phyloP scores from a whole-genome alignment of 1,140 invertebrate species.

The Procambarus virginalis region DNA sequence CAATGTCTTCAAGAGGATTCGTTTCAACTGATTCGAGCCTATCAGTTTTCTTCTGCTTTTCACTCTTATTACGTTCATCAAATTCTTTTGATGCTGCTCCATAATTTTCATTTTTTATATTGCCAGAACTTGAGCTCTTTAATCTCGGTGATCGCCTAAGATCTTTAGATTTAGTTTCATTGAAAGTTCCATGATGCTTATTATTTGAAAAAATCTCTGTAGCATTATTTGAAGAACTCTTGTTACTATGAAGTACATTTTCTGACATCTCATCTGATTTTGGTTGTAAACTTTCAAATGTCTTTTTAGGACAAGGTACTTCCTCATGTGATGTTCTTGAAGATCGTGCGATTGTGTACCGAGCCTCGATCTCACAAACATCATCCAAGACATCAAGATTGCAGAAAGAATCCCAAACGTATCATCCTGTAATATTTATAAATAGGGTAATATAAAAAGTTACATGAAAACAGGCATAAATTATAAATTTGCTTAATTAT shows the following conservation, averaged over 20 bases:
- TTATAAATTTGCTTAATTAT: neutral
- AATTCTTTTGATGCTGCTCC: neutral
- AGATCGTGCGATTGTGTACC: neutral
- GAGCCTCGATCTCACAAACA: conserved; percentile 13
- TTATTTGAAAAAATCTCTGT: neutral
- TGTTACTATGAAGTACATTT: neutral
- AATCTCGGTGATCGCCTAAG: conserved; percentile 26
- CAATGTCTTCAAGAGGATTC: conserved; percentile 19
- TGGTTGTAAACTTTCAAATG: neutral
- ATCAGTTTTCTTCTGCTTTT: neutral
- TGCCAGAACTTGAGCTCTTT: neutral
- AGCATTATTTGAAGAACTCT: neutral
- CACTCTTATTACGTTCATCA: neutral
- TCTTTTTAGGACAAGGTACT: neutral
- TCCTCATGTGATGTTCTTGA: neutral
- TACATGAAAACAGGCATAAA: neutral
- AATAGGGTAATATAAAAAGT: neutral
- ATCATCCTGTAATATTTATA: conserved; percentile 16
- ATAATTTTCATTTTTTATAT: neutral
- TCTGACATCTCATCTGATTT: neutral
- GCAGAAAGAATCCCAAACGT: conserved; percentile 35
- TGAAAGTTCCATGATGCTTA: neutral
- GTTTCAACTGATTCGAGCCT: neutral
- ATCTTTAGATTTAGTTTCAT: neutral
- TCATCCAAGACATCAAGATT: conserved; percentile 14